Base-by-base conservation (phyloP, 2,888 invertebrate genomes). In the Polia nebulosa region DNA sequence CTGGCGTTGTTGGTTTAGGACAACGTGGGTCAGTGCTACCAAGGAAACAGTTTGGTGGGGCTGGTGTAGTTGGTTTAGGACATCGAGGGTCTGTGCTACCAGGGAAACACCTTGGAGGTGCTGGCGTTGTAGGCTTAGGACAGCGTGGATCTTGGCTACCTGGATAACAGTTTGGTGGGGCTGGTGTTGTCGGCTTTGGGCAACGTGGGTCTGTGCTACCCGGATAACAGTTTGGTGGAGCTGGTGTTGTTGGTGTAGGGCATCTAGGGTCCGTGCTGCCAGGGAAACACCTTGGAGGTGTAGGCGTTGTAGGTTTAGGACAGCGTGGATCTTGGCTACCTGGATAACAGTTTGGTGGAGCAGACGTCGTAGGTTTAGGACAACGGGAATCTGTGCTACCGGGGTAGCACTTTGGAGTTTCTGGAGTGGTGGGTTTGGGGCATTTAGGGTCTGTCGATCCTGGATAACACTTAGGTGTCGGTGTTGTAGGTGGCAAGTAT, bases 11-110 rank as follows among this genome's bases (percentile, higher is more conserved):
- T 0, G 64, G 61, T 0, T 49, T 49, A 0, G 64, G 64, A 0
- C 64, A 64, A 0, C 64, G 2, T 0, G 29, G 8, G 3, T 64
- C 64, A 5, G 2, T 1, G 22, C 7, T 64, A 0, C 64, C 64
- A 0, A 36, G 64, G 2, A 1, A 64, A 1, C 64, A 64, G 0
- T 5, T 36, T 0, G 64, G 64, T 0, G 47, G 29, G 0, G 9
- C 49, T 3, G 67, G 55, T 0, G 67, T 64, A 0, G 86, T 82
- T 0, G 86, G 85, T 55, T 81, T 78, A 0, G 92, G 89, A 60
- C 88, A 90, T 0, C 86, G 27, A 0, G 87, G 79, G 49, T 90
- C 87, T 0, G 72, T 55, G 17, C 84, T 86, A 0, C 91, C 93
- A 1, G 90, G 91, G 68, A 72, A 90, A 51, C 92, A 92, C 0